Evolutionary conservation across 2,113 vertebrate genomes (phyloP), one percentile per base, ranked within the genome.

Genomic region (Oxygymnocypris stewartii): DNA sequence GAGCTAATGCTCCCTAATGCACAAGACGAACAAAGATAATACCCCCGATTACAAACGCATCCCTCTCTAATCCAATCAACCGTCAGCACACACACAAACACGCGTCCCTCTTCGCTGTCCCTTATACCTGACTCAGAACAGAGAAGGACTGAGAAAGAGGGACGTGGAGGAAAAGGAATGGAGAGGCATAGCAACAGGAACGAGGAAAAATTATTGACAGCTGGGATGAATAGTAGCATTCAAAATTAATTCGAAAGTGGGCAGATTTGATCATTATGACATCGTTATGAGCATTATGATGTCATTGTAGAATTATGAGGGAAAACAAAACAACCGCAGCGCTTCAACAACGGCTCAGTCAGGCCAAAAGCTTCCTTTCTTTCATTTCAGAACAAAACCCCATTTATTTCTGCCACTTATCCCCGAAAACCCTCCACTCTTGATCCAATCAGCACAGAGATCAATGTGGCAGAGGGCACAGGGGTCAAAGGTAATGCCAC

Each of bases 1-100:
- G 77, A 47, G 69, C 84, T 90, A 90, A 90, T 90, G 87, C 87
- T 90, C 84, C 84, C 87, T 90, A 90, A 90, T 90, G 89, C 89
- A 90, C 84, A 84, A 63, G 76, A 84, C 86, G 76, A 65, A 87
- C 37, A 25, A 47, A 89, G 89, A 90, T 90, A 90, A 90, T 88
- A 88, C 87, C 86, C 83, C 69, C 40, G 86, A 89, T 89, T 89
- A 89, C 57, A 40, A 86, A 88, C 71, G 86, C 76, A 88, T 77
- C 77, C 71, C 37, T 90, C 59, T 82, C 49, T 88, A 90, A 90
- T 90, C 89, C 85, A 88, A 91, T 89, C 85, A 83, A 81, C 85
- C 67, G 82, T 87, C 82, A 81, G 84, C 86, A 37, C 57, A 47
- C 82, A 37, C 28, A 79, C 80, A 85, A 73, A 63, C 23, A 61